Evolutionary conservation across 2,888 invertebrate species (phyloP).

Genomic region (Crocallis elinguaria): DNA sequence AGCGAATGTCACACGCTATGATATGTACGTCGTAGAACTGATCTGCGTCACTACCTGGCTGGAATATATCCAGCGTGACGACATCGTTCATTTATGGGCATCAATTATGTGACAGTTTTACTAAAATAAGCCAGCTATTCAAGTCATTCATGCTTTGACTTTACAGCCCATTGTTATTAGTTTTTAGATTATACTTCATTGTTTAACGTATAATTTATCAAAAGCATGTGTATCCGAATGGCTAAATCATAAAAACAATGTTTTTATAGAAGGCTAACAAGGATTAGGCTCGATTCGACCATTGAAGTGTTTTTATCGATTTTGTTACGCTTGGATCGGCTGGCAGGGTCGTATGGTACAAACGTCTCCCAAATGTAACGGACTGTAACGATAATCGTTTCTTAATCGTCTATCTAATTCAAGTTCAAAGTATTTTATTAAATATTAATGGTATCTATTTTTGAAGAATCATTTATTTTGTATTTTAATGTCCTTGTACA

Average conservation of each 20-base stretch:
- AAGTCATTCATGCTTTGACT: slow-evolving; percentile 34
- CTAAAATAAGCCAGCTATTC: slow-evolving; percentile 36
- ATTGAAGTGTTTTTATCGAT: slow-evolving; percentile 53
- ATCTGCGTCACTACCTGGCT: slow-evolving; percentile 50
- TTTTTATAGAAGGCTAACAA: slow-evolving; percentile 13
- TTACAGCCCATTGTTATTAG: slow-evolving; percentile 34
- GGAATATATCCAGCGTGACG: slow-evolving; percentile 44
- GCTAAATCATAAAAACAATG: slow-evolving; percentile 49
- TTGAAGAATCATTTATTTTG: no score
- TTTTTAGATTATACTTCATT: slow-evolving; percentile 29
- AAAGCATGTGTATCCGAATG: background rate
- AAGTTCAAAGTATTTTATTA: no score
- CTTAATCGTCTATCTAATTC: no score
- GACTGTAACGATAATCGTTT: slow-evolving; percentile 13
- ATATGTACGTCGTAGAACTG: slow-evolving; percentile 55
- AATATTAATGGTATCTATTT: no score
- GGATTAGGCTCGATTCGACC: slow-evolving; percentile 42
- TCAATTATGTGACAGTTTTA: slow-evolving; percentile 53
- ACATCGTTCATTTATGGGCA: slow-evolving; percentile 44
- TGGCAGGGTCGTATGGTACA: slow-evolving; percentile 48
- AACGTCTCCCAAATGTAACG: slow-evolving; percentile 5
- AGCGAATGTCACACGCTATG: slow-evolving; percentile 32
- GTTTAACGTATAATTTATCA: slow-evolving; percentile 30
- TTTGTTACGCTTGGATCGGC: slow-evolving; percentile 56
- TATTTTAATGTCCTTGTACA: no score